These are phyloP conservation scores for Asobara japonica DNA, from an alignment of 1,140 invertebrate genomes.

Conservation along the genomic window DNA sequence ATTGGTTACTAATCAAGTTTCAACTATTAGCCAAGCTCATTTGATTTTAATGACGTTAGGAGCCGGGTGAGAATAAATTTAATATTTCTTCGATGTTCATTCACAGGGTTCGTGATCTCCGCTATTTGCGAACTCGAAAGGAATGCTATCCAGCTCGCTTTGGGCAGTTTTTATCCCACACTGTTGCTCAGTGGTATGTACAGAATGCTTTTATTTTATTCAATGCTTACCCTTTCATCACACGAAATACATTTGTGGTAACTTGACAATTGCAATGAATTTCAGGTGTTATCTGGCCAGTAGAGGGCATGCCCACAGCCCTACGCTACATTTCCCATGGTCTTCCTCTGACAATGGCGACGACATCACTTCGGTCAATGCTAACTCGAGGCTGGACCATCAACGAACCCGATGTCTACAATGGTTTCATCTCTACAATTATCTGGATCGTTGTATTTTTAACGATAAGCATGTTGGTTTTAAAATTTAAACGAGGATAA, in stretches of 20 bases:
- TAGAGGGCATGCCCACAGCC: slow-evolving; percentile 87
- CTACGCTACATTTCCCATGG: slow-evolving; percentile 84
- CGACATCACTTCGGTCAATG: slow-evolving; percentile 88
- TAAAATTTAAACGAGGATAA: slow-evolving; percentile 81
- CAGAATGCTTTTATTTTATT: background rate
- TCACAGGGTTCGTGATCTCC: slow-evolving; percentile 86
- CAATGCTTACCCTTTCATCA: no score
- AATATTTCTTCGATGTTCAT: background rate
- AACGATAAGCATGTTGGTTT: slow-evolving; percentile 80
- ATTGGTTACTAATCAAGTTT: background rate
- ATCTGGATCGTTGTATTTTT: slow-evolving; percentile 90
- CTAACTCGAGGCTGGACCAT: slow-evolving; percentile 91
- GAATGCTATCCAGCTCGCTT: slow-evolving; percentile 92
- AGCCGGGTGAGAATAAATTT: background rate
- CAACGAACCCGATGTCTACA: slow-evolving; percentile 83
- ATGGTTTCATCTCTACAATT: slow-evolving; percentile 88
- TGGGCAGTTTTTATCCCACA: slow-evolving; percentile 95
- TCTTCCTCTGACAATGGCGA: slow-evolving; percentile 90
- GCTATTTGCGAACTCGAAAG: slow-evolving; percentile 91
- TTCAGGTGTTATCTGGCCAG: slow-evolving; percentile 87
- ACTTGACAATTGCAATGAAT: slow-evolving; percentile 7
- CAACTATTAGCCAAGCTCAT: no score
- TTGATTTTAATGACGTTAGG: background rate
- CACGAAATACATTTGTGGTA: no score
- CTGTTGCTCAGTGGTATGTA: slow-evolving; percentile 80